A percentile compares a stretch with the other conserved stretches of the same genome.
phyloP scores from a whole-genome alignment of 1,140 invertebrate species.

The Anoplophora glabripennis region DNA sequence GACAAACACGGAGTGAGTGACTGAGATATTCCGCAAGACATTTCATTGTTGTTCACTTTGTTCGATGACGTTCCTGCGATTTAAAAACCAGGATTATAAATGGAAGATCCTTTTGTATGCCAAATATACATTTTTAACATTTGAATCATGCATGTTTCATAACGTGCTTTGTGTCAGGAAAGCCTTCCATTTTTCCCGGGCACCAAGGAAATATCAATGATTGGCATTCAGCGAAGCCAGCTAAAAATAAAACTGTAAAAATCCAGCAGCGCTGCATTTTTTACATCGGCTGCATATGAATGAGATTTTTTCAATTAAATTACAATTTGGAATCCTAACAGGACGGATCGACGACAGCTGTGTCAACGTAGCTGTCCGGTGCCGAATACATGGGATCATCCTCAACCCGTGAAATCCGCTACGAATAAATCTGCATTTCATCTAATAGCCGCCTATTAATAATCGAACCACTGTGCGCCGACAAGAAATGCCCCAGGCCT shows the following conservation, averaged over 20 bases:
- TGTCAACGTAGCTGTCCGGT: slow-evolving; percentile 8
- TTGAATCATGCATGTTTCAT: slow-evolving; percentile 41
- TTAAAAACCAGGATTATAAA: slow-evolving; percentile 43
- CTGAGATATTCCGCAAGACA: slow-evolving; percentile 47
- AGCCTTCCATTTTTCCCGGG: slow-evolving; percentile 8
- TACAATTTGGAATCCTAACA: slow-evolving; percentile 35
- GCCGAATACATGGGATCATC: slow-evolving; percentile 5
- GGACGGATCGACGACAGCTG: slow-evolving; percentile 26
- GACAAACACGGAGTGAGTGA: slow-evolving; percentile 46
- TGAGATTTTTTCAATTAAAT: slow-evolving; percentile 51
- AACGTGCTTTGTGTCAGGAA: slow-evolving; percentile 25
- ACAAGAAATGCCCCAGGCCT: background rate
- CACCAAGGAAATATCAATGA: slow-evolving; percentile 37
- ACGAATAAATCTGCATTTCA: slow-evolving; percentile 38
- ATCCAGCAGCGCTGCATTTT: slow-evolving; percentile 43
- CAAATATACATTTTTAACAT: slow-evolving; percentile 44
- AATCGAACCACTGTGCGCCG: slow-evolving; percentile 5
- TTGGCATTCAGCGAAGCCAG: slow-evolving; percentile 41
- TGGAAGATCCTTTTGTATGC: slow-evolving; percentile 41
- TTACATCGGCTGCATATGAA: slow-evolving; percentile 49
- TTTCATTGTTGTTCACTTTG: slow-evolving; percentile 48
- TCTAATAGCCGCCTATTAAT: slow-evolving; percentile 10
- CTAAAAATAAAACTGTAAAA: slow-evolving; percentile 40
- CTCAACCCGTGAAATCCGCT: background rate
- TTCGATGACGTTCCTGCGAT: slow-evolving; percentile 39